These are phyloP conservation scores for Shargacucullia verbasci DNA, from an alignment of 2,888 invertebrate genomes.

Conservation along the genomic window DNA sequence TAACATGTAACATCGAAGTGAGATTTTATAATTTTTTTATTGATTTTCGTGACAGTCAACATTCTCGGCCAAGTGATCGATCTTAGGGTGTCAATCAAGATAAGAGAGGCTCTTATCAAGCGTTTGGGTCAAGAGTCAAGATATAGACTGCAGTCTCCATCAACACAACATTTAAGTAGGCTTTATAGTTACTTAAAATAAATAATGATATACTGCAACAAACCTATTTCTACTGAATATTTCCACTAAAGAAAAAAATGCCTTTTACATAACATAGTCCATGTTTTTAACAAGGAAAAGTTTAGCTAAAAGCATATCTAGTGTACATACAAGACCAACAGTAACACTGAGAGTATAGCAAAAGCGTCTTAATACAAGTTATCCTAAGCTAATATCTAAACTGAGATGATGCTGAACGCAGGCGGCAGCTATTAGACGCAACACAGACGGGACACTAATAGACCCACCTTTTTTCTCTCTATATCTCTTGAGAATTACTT, in stretches of 20 bases:
- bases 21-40: too few species aligned
- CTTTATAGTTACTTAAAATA: too few species aligned
- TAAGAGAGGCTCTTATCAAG: slow-evolving; percentile 21
- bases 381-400: slow-evolving; percentile 60
- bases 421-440: slow-evolving; percentile 6
- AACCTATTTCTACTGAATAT: too few species aligned
- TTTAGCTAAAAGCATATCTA: slow-evolving; percentile 8
- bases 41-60: slow-evolving; percentile 16
- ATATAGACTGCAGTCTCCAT: slow-evolving; percentile 16
- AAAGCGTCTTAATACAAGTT: slow-evolving; percentile 59
- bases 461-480: slow-evolving; percentile 2
- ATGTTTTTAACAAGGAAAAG: slow-evolving; percentile 18
- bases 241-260: too few species aligned
- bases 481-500: too few species aligned
- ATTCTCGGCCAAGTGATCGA: slow-evolving; percentile 24
- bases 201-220: too few species aligned
- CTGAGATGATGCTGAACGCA: slow-evolving; percentile 43
- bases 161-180: slow-evolving; percentile 31
- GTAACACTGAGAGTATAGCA: slow-evolving; percentile 49
- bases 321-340: slow-evolving; percentile 37
- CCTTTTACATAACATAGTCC: too few species aligned
- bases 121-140: slow-evolving; percentile 30
- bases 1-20: too few species aligned
- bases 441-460: slow-evolving; percentile 1
- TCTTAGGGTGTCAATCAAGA: slow-evolving; percentile 33